Evolutionary conservation across 2,113 vertebrate genomes (phyloP).

Genomic region (Chaetura pelagica): DNA sequence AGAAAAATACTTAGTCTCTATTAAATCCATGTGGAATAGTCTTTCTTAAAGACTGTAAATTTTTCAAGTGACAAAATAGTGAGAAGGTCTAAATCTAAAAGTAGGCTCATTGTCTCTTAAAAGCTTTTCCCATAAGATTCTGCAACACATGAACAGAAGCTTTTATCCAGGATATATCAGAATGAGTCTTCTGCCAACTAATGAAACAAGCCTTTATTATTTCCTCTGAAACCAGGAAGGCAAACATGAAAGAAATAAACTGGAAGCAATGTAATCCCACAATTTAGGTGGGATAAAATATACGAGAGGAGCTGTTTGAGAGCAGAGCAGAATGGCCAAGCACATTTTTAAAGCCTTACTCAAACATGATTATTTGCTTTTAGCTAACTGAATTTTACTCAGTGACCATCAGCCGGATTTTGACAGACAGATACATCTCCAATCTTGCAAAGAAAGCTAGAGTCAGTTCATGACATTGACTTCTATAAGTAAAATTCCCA

Average conservation of each 20-base stretch:
- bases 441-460: background rate
- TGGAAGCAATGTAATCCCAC: background rate
- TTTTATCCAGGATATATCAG: slow-evolving; percentile 10
- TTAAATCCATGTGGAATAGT: background rate
- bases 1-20: background rate
- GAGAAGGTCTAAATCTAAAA: background rate
- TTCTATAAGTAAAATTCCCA: slow-evolving; percentile 16
- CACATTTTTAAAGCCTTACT: background rate
- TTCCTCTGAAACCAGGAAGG: slow-evolving; percentile 23
- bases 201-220: slow-evolving; percentile 21
- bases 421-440: background rate
- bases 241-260: background rate
- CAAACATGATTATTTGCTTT: background rate
- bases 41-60: background rate
- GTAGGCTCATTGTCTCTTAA: background rate
- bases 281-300: background rate
- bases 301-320: background rate
- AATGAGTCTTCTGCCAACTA: slow-evolving; percentile 4
- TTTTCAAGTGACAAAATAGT: background rate
- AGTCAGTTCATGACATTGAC: background rate
- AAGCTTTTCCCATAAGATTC: background rate
- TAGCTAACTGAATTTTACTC: background rate
- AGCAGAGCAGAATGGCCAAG: background rate
- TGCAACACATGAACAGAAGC: background rate
- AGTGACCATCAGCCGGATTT: background rate